Evolutionary conservation across 53 echinoderm and acorn worm species (phyloP).

Genomic region (Echinarachnius parma): DNA sequence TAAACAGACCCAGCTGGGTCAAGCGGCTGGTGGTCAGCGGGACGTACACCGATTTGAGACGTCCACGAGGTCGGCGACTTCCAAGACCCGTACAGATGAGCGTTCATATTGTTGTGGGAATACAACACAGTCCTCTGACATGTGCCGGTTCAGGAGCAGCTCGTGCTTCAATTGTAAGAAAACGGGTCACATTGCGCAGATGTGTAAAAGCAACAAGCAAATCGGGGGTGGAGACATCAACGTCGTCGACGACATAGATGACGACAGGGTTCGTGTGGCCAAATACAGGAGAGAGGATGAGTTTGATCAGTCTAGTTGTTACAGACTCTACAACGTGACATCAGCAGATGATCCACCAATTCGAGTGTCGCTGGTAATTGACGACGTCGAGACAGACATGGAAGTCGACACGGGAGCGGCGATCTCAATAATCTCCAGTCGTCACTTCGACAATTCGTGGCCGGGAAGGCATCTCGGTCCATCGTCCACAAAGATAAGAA

Average conservation of each 20-base stretch:
- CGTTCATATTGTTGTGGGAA: slow-evolving; percentile 25
- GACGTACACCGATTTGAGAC: background rate
- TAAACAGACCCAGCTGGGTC: no score
- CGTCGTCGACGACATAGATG: background rate
- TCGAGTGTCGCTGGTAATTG: background rate
- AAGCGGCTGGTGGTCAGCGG: background rate
- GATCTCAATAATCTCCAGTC: no score
- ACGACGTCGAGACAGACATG: no score
- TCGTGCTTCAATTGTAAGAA: slow-evolving; percentile 30
- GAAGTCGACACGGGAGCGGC: no score
- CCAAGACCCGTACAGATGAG: background rate
- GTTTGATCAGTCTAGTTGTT: background rate
- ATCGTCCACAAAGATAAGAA: background rate
- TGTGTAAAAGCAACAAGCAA: slow-evolving; percentile 7
- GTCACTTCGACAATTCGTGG: background rate
- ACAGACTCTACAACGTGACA: background rate
- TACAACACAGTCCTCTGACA: slow-evolving; percentile 10
- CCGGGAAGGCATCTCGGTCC: background rate
- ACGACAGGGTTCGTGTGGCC: background rate
- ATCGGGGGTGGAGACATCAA: background rate
- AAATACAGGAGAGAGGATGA: background rate
- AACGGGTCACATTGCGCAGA: slow-evolving; percentile 33
- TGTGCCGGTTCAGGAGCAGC: slow-evolving; percentile 9
- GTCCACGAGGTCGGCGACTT: background rate
- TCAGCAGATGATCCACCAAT: background rate